Evolutionary conservation across 2,888 invertebrate species (phyloP).

Genomic region (Drosophila nigricruria): DNA sequence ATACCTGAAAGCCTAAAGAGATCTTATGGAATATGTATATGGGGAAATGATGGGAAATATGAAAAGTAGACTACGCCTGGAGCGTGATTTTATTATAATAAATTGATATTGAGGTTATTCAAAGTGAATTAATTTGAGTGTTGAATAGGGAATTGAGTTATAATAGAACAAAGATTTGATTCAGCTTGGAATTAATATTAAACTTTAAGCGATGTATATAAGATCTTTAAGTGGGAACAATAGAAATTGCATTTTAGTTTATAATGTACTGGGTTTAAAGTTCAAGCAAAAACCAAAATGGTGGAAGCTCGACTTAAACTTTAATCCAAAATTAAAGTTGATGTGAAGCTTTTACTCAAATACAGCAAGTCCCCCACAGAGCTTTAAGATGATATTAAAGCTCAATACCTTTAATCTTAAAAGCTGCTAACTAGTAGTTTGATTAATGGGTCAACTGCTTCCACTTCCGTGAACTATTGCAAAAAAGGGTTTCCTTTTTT

Average conservation of each 20-base stretch:
- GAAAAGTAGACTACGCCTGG: slow-evolving; percentile 20
- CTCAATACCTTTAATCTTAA: not conserved
- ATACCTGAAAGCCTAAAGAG: slow-evolving; percentile 12
- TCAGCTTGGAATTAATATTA: no score
- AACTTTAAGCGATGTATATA: no score
- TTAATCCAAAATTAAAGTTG: no score
- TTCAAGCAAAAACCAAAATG: no score
- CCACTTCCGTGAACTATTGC: not conserved
- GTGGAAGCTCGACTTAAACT: no score
- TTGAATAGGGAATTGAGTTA: not conserved
- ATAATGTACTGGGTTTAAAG: no score
- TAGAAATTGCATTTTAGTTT: not conserved
- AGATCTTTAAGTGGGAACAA: not conserved
- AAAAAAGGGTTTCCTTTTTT: not conserved
- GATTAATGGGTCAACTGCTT: not conserved
- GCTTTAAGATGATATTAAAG: not conserved
- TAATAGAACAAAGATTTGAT: not conserved
- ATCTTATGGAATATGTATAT: slow-evolving; percentile 22
- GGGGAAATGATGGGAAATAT: slow-evolving; percentile 40
- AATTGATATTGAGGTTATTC: slow-evolving; percentile 28
- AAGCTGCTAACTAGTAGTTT: not conserved
- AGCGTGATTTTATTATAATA: slow-evolving; percentile 9
- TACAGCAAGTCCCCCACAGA: no score
- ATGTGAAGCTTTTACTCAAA: no score
- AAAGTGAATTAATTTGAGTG: not conserved